Evolutionary conservation across 2,113 vertebrate genomes (phyloP).

Genomic region (Setophaga coronata): DNA sequence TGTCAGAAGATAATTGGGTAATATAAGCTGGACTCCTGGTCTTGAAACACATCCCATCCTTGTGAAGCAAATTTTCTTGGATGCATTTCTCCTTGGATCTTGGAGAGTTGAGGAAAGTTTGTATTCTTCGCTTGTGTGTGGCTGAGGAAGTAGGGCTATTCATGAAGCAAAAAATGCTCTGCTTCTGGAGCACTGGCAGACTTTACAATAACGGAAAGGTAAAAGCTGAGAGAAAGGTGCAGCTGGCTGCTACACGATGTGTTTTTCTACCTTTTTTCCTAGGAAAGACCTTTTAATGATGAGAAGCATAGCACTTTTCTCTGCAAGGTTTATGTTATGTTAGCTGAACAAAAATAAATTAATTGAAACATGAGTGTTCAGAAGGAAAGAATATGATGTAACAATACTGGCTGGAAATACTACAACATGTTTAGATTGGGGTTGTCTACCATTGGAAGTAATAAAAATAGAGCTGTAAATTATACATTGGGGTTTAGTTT

Average conservation of each 20-base stretch:
- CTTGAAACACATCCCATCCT: background rate
- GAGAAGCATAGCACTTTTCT: background rate
- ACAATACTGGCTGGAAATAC: background rate
- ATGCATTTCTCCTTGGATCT: background rate
- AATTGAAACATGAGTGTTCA: background rate
- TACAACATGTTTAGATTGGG: background rate
- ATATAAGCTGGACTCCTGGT: background rate
- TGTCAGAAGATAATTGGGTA: background rate
- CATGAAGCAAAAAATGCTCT: background rate
- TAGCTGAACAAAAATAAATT: background rate
- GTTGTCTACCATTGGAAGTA: background rate
- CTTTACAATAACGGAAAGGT: background rate
- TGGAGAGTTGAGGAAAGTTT: background rate
- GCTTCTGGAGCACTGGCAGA: background rate
- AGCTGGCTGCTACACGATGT: background rate
- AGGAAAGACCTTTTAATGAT: background rate
- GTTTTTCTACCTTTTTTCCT: background rate
- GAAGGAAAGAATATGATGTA: background rate
- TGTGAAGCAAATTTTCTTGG: background rate
- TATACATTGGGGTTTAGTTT: background rate
- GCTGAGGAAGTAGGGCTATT: background rate
- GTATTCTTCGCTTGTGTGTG: fast-evolving
- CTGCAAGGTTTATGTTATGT: background rate
- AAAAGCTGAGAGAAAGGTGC: background rate
- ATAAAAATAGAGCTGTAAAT: background rate